Base-by-base conservation (phyloP, 2,888 invertebrate species). In the Drosophila borborema region DNA sequence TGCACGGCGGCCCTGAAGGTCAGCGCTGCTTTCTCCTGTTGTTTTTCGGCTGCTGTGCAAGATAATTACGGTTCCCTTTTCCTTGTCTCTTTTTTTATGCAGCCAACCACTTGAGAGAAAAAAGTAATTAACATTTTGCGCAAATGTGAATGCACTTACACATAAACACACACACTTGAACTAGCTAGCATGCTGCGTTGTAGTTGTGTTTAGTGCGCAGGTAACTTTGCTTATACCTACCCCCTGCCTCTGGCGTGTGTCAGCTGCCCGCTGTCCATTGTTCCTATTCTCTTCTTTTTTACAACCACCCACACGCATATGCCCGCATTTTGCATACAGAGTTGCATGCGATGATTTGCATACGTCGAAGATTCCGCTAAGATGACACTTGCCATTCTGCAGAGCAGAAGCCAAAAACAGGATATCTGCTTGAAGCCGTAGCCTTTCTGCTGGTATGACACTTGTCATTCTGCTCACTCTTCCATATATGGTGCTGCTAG, bases 11-110 rank as follows among this genome's bases (percentile, higher is more conserved):
- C 36, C 64, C 66, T 80, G 83, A 81, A 81, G 80, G 80, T 81
- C 80, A 81, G 69, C 77, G 49, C 51, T 83, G 80, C 81, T 81
- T 81, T 81, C 80, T 80, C 83, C 74, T n/a, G 43, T 66, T 80
- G 63, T 66, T 66, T 69, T 65, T 49, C 51, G 67, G 78, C 72
- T 81, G 81, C 81, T 70, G 77, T 72, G 73, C 72, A 72, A 64
- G 66, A 70, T 79, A 79, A 79, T 81, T 81, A 81, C 64, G 66
- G 63, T 81, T 65, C 64, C 66, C 41, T 68, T 68, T 59, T 56
- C n/a, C 20, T 34, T 41, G 41, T n/a, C 41, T 49, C 28, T 8
- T 70, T 40, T 43, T 54, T 56, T 59, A 62, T 64, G 43, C 45
- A 45, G 36, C 48, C 64, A 60, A 36, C 81, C 81, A 83, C 81